Conservation (phyloP, 2,797 vertebrate species). For the Gallinago nigripennis region DNA sequence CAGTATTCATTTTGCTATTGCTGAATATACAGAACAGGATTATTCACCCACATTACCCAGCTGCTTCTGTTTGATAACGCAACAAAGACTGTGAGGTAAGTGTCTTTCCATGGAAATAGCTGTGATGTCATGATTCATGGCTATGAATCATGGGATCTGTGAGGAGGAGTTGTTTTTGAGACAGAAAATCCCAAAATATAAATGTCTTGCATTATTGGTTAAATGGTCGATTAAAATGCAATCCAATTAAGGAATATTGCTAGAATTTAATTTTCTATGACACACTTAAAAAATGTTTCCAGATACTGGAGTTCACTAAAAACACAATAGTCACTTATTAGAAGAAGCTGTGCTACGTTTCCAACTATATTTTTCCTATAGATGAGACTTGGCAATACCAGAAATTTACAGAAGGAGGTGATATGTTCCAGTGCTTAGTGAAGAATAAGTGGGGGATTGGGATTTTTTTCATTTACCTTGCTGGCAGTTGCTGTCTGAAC, state of each 20-base stretch:
- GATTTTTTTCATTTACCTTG: background rate
- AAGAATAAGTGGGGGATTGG: background rate
- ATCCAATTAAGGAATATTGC: background rate
- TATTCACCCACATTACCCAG: conserved; percentile 65
- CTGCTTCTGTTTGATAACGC: conserved; percentile 57
- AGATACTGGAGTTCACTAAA: background rate
- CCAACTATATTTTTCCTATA: background rate
- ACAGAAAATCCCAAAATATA: conserved; percentile 6
- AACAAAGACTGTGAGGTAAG: conserved; percentile 31
- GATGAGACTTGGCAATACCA: background rate
- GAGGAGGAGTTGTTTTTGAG: background rate
- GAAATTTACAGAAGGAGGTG: background rate
- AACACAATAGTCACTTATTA: background rate
- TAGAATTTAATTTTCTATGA: background rate
- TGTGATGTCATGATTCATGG: conserved; percentile 37
- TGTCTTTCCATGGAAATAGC: conserved; percentile 24
- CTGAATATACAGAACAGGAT: conserved; percentile 55
- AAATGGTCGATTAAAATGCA: background rate
- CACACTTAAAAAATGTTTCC: background rate
- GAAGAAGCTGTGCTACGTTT: background rate
- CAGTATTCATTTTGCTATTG: conserved; percentile 58
- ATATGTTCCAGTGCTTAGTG: background rate
- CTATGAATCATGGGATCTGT: background rate
- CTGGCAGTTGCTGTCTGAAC: background rate
- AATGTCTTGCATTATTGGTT: background rate